Base-by-base conservation (phyloP, 2,888 invertebrate genomes). In the Drosophila mimica region DNA sequence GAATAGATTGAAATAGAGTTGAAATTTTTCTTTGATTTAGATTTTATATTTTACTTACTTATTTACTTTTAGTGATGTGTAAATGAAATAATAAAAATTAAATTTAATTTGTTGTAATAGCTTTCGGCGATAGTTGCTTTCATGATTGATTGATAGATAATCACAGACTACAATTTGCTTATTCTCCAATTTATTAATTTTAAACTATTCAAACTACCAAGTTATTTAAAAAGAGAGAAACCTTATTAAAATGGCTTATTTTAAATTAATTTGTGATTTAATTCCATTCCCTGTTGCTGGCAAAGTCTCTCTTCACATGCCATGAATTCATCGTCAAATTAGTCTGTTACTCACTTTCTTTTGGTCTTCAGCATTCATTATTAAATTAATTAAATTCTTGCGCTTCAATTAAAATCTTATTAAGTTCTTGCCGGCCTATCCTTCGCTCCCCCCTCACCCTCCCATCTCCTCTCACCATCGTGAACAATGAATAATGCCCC, bases 331-430 rank as follows among this genome's bases (percentile, higher is more conserved):
- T 70, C 51, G 53, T 49, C 56, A 43, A 68, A 46, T 83, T 76
- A 58, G 65, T 65, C 58, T 57, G 69, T 60, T 59, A 57, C 52
- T 43, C 59, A 56, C 53, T 67, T 59, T 74, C 65, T 34, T 57
- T 60, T 64, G n/a, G 59, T 67, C 70, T 74, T 60, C 54, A 57
- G 77, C 64, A 73, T 71, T 80, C 81, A 74, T 88, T 82, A 86
- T 91, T 84, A 76, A 82, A 88, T 89, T 88, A 91, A 91, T 91
- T 91, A 91, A 90, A 90, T 91, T 91, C 89, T 88, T 89, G 81
- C 79, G 83, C 91, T 80, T 85, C 88, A 91, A 91, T 91, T 91
- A 91, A 90, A 91, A 82, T 87, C 82, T 84, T 91, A 91, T 90
- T 85, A 87, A 85, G 90, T 81, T 81, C 66, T 70, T 70, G 70